phyloP scores from a whole-genome alignment of 2,888 invertebrate genomes.

The Tyria jacobaeae region DNA sequence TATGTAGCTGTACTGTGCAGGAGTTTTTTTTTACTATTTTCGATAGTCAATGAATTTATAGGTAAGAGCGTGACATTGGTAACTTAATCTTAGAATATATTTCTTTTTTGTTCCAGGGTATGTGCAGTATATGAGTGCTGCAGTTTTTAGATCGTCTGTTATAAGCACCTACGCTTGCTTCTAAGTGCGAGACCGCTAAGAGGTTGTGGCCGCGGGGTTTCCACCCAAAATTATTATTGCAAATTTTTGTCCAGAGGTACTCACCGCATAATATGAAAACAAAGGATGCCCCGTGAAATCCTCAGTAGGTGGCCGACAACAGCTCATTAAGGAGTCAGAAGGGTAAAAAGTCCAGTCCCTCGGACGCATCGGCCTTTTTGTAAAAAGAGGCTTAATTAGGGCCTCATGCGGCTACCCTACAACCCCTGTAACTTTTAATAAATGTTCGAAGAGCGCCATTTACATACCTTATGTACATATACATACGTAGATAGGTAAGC shows the following conservation, averaged over 20 bases:
- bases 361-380: slow-evolving; percentile 76
- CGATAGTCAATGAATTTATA: too few species aligned
- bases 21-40: too few species aligned
- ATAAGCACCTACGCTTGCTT: not conserved
- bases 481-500: slow-evolving; percentile 42
- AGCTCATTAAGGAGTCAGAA: slow-evolving; percentile 85
- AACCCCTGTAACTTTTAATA: slow-evolving; percentile 87
- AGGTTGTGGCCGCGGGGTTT: slow-evolving; percentile 28
- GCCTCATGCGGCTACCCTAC: slow-evolving; percentile 84
- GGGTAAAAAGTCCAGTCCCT: slow-evolving; percentile 79
- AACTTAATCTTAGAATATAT: too few species aligned
- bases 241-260: slow-evolving; percentile 55
- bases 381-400: slow-evolving; percentile 86
- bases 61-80: too few species aligned
- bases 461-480: slow-evolving; percentile 59
- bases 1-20: too few species aligned
- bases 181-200: slow-evolving; percentile 17
- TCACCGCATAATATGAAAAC: slow-evolving; percentile 72
- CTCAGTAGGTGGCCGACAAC: slow-evolving; percentile 77
- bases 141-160: not conserved
- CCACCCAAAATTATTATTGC: slow-evolving; percentile 57
- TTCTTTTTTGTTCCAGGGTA: too few species aligned
- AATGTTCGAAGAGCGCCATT: slow-evolving; percentile 80
- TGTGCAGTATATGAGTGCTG: too few species aligned
- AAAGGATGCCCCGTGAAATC: slow-evolving; percentile 74